These are phyloP conservation scores for Hypanus sabinus DNA, from an alignment of 2,113 vertebrate species.

Conservation along the genomic window DNA sequence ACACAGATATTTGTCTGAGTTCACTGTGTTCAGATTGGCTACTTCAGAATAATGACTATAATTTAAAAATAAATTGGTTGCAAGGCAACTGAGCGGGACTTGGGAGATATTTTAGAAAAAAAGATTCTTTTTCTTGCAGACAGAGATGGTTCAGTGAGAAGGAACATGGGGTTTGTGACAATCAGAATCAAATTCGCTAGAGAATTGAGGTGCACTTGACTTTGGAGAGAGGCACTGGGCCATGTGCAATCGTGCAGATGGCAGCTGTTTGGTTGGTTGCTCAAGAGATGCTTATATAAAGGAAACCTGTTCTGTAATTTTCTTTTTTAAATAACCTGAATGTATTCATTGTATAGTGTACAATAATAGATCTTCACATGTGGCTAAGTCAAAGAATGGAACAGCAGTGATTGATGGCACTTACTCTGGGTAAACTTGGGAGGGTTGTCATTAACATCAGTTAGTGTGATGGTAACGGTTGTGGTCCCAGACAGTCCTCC, in stretches of 20 bases:
- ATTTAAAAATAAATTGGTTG: too few relatives aligned
- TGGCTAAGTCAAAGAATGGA: too few relatives aligned
- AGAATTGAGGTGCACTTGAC: not conserved
- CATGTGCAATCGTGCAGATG: not conserved
- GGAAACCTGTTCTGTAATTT: not conserved
- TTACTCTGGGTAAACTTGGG: slow-evolving; percentile 97
- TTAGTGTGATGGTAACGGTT: slow-evolving; percentile 85
- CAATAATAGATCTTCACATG: not conserved
- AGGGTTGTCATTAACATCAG: slow-evolving; percentile 93
- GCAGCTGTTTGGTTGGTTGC: not conserved
- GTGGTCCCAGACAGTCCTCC: slow-evolving; percentile 94
- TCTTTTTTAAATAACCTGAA: not conserved
- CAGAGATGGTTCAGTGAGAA: not conserved
- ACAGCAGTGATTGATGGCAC: slow-evolving; percentile 42
- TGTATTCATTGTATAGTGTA: not conserved
- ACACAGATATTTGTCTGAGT: too few relatives aligned
- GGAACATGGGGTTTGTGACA: not conserved
- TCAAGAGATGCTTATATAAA: not conserved
- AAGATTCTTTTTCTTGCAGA: not conserved
- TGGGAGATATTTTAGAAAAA: not conserved
- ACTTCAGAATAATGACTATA: too few relatives aligned
- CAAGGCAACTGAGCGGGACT: not conserved
- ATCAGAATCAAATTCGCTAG: not conserved
- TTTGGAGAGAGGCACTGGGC: slow-evolving; percentile 19
- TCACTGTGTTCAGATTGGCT: too few relatives aligned